phyloP scores from a whole-genome alignment of 2,113 vertebrate species.

The Melanotaenia duboulayi region DNA sequence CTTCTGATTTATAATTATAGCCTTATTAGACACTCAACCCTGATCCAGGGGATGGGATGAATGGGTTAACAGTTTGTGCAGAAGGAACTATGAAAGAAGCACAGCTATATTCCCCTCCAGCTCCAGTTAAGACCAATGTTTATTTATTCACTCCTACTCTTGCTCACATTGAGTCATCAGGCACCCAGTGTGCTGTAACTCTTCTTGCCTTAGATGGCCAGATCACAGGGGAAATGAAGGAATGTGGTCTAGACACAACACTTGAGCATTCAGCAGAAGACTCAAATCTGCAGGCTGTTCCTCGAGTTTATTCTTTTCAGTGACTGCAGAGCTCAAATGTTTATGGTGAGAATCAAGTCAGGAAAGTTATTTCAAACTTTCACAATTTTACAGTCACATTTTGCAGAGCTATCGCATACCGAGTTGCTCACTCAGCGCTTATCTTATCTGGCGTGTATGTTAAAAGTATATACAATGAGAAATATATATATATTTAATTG shows the following conservation, averaged over 20 bases:
- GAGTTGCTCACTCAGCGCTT: background rate
- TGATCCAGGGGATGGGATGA: conserved; percentile 33
- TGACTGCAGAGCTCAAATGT: conserved; percentile 5
- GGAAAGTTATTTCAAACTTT: conserved; percentile 5
- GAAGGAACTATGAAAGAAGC: conserved; percentile 43
- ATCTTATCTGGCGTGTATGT: too few species aligned
- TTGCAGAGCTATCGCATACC: conserved; percentile 5
- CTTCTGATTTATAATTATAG: conserved; percentile 6
- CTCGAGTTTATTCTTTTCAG: conserved; percentile 35
- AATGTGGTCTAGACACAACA: conserved; percentile 81
- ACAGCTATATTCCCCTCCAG: conserved; percentile 54
- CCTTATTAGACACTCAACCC: conserved; percentile 15
- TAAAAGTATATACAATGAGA: too few species aligned
- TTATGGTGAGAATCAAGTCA: conserved; percentile 4
- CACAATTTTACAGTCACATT: background rate
- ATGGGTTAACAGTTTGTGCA: conserved; percentile 67
- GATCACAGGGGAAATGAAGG: conserved; percentile 73
- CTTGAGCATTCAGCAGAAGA: conserved; percentile 47
- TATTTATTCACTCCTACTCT: conserved; percentile 75
- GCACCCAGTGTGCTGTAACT: conserved; percentile 60
- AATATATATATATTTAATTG: too few species aligned
- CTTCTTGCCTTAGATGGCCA: conserved; percentile 80
- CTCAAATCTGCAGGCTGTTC: conserved; percentile 12
- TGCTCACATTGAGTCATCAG: conserved; percentile 70
- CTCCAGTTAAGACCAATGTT: conserved; percentile 75